Percentiles rank a stretch among this genome's conserved stretches.
Conservation (phyloP, 2,113 vertebrate species). For the Oreochromis tanganicae region DNA sequence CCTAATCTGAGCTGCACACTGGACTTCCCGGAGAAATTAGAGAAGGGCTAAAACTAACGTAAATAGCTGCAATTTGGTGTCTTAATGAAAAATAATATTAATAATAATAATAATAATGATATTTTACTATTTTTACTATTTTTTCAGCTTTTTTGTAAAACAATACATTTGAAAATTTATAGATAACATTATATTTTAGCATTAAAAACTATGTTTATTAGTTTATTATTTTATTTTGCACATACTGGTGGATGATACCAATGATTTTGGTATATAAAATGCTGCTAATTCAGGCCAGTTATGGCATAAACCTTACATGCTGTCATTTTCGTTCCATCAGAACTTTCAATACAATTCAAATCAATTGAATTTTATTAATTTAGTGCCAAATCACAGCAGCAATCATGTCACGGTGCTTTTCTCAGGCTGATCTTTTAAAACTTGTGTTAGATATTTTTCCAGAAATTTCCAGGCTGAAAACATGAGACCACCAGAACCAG, state of each 20-base stretch:
- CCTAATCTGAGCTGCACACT: neutral
- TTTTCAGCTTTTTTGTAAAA: neutral
- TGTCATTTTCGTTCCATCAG: neutral
- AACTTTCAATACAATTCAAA: neutral
- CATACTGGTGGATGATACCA: neutral
- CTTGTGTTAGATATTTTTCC: neutral
- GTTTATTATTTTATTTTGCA: neutral
- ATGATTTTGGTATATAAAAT: neutral
- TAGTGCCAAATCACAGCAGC: neutral
- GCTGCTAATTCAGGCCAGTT: neutral
- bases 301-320: neutral
- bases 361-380: neutral
- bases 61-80: neutral
- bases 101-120: neutral
- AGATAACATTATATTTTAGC: neutral
- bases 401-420: neutral
- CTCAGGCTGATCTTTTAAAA: neutral
- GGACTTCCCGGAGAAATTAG: neutral
- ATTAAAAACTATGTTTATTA: neutral
- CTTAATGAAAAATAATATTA: neutral
- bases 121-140: neutral
- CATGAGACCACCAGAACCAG: neutral
- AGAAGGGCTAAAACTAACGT: neutral
- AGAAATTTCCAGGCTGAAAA: neutral
- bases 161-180: neutral